phyloP scores from a whole-genome alignment of 2,888 invertebrate species.

The Cyaniris semiargus region DNA sequence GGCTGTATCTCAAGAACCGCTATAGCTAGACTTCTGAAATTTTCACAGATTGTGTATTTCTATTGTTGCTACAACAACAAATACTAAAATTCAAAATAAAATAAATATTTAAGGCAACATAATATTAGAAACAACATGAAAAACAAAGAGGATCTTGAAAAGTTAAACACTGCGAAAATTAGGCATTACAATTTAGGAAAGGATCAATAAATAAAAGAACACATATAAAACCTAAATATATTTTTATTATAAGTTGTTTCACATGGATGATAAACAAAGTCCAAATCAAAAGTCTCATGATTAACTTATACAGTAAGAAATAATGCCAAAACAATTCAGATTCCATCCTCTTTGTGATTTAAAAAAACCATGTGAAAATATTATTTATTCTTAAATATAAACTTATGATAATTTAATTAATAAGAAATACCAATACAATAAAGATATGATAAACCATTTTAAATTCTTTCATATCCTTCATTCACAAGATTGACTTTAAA shows the following conservation, averaged over 20 bases:
- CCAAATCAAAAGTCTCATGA: constrained; percentile 61
- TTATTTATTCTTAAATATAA: constrained; percentile 46
- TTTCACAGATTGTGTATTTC: no score
- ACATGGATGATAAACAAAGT: constrained; percentile 62
- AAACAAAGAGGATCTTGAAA: no score
- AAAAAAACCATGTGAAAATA: constrained; percentile 50
- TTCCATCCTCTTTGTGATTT: constrained; percentile 63
- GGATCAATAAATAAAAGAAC: constrained; percentile 49
- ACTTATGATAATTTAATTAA: constrained; percentile 42
- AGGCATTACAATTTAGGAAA: not conserved
- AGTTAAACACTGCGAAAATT: no score
- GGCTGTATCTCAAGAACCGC: no score
- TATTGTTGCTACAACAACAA: no score
- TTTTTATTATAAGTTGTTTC: constrained; percentile 65
- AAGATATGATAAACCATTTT: constrained; percentile 46
- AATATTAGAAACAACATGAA: no score
- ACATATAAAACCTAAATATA: constrained; percentile 64
- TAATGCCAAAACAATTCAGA: constrained; percentile 58
- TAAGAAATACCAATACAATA: constrained; percentile 45
- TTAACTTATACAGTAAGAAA: constrained; percentile 54
- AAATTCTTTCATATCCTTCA: constrained; percentile 14
- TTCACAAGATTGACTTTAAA: constrained; percentile 21
- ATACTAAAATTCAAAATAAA: no score
- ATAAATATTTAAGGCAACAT: no score
- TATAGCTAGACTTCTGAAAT: no score